Base-by-base conservation (phyloP, 2,888 invertebrate genomes). In the Synergus japonicus region DNA sequence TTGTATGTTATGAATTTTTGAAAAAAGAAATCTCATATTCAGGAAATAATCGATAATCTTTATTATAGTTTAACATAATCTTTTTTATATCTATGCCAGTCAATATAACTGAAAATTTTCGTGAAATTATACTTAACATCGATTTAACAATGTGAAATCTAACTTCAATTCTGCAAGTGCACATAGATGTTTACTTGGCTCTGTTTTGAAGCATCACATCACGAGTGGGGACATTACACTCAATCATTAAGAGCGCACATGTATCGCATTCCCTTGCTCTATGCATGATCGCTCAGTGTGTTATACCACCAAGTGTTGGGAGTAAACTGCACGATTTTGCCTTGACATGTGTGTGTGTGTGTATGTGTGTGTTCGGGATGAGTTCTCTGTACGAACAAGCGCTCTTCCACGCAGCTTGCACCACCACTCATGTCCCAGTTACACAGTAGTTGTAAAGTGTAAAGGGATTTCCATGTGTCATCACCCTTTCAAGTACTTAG, bases 181-280 rank as follows among this genome's bases (percentile, higher is more conserved):
- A 22, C 69, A 69, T 69, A 46, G 22, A 22, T 69, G 69, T 69
- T 69, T 15, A 29, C 69, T 44, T 46, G 49, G 22, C 49, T 69
- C 46, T 69, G 69, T 69, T 69, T 69, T 46, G 13, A 69, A 69
- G 69, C 15, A 49, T 69, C 69, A 69, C 49, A 37, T 54, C 54
- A 54, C 54, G 3, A 69, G 69, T 69, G 49, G 69, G 49, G 46
- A 49, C 69, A 49, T 69, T 49, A 69, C 69, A 69, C 69, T 49
- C 69, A 69, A 69, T 69, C 69, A 69, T 69, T 69, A 69, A 69
- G 69, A 69, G 69, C 69, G 69, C 49, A 69, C 69, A 49, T 69
- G 69, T 69, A 69, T 29, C 49, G 49, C 69, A 49, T 69, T 69
- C 69, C 46, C 69, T 69, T 69, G 69, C 69, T 69, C 15, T 13